Evolutionary conservation across 2,113 vertebrate genomes (phyloP), one percentile per base, ranked within the genome.

Genomic region (Gymnocephalus cernua): DNA sequence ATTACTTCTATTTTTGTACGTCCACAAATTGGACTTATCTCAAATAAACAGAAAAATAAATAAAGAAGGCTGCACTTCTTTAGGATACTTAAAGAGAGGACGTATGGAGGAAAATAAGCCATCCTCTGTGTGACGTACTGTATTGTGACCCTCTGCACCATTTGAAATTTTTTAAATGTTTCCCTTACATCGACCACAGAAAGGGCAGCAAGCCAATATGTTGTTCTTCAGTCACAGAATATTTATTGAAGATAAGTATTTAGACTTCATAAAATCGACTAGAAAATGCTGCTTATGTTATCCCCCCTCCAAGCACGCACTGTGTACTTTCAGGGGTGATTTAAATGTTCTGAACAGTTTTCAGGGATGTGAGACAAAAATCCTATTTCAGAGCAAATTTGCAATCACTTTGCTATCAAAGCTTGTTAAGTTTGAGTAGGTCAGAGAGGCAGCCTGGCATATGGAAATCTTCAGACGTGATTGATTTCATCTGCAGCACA

Each of bases 401-500:
- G 77, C 83, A 77, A 74, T 80, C 63, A 72, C 81, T 76, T 74
- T 69, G 74, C 74, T 25, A 82, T 87, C 74, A 85, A 77, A 85
- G 73, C 82, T 69, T 38, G 62, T 85, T 91, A 85, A 79, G 76
- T 82, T 56, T 65, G 80, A 89, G 59, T 21, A 69, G 82, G 80
- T 89, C 82, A 88, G 67, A 79, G 79, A 79, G 76, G n/a, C 72
- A 35, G n/a, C 62, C 12, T 85, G 54, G 64, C 57, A 68, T 84
- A 81, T 79, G 80, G 77, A 76, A 53, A 80, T 78, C 29, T 87
- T 41, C 54, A 74, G 63, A 86, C 41, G 68, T 82, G 75, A 87
- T 84, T 82, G 82, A 89, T 84, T 84, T 84, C 74, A 85, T 88
- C 74, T 86, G 57, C 61, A 29, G 65, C 41, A 23, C 62, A 57